These are phyloP conservation scores for Lasioglossum oenotherae DNA, from an alignment of 2,888 invertebrate genomes.

Conservation along the genomic window DNA sequence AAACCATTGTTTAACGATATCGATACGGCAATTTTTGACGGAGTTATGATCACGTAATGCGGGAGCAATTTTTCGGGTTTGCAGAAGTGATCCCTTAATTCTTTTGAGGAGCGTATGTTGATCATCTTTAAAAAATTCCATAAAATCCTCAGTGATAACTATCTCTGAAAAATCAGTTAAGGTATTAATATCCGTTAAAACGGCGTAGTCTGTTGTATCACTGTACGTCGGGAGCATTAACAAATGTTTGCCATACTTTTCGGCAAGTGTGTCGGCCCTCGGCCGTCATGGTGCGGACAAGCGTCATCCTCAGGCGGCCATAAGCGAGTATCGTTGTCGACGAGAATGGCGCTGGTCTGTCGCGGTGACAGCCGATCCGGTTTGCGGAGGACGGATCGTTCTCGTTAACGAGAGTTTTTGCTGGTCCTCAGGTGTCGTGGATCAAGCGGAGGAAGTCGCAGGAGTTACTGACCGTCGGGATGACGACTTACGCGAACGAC, in stretches of 20 bases:
- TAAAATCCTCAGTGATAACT: too few relatives aligned
- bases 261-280: neutral
- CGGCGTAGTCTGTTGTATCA: neutral
- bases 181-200: too few relatives aligned
- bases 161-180: too few relatives aligned
- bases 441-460: conserved; percentile 90
- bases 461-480: conserved; percentile 93
- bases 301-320: conserved; percentile 5
- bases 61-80: too few relatives aligned
- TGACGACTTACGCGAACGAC: conserved; percentile 95
- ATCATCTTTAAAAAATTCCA: too few relatives aligned
- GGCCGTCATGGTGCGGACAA: neutral
- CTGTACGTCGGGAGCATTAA: neutral
- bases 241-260: conserved; percentile 3
- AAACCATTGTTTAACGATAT: too few relatives aligned
- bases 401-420: conserved; percentile 57
- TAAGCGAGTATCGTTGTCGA: neutral
- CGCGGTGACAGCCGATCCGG: conserved; percentile 20
- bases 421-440: conserved; percentile 91
- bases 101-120: too few relatives aligned
- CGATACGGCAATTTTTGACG: too few relatives aligned
- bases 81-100: too few relatives aligned
- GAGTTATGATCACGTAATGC: too few relatives aligned
- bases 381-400: conserved; percentile 30
- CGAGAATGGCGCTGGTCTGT: neutral